Conservation (phyloP, 2,888 invertebrate species). For the Parnassius mnemosyne region DNA sequence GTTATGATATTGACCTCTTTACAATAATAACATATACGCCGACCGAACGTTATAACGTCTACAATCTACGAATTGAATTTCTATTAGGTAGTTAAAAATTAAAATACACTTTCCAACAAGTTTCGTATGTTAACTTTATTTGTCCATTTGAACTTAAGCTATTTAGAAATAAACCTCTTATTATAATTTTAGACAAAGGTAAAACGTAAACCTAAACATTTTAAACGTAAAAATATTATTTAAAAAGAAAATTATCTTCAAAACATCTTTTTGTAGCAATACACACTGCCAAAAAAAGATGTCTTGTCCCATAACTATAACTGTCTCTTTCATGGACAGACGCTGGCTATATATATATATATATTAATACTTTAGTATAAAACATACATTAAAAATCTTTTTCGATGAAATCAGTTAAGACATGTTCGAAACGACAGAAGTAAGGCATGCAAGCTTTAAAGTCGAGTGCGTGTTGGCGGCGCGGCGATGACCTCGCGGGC, state of each 20-base stretch:
- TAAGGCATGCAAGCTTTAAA: constrained; percentile 51
- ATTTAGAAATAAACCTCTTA: background rate
- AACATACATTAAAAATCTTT: background rate
- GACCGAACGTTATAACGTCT: background rate
- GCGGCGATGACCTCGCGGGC: constrained; percentile 70
- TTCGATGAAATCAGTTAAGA: constrained; percentile 28
- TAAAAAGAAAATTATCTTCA: too few relatives aligned
- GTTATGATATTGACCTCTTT: constrained; percentile 70
- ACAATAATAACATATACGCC: constrained; percentile 42
- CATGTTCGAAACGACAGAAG: constrained; percentile 13
- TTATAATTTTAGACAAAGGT: too few relatives aligned
- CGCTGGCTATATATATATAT: too few relatives aligned
- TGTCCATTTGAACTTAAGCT: too few relatives aligned
- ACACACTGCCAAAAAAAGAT: too few relatives aligned
- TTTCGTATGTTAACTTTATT: background rate
- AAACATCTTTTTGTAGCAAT: too few relatives aligned
- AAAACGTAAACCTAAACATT: too few relatives aligned
- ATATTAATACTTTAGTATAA: too few relatives aligned
- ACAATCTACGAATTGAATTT: constrained; percentile 7
- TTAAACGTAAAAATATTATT: too few relatives aligned
- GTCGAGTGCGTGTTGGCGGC: constrained; percentile 25
- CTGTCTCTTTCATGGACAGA: too few relatives aligned
- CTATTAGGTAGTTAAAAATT: constrained; percentile 2
- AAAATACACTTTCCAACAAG: constrained; percentile 1
- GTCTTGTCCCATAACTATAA: too few relatives aligned